phyloP scores from a whole-genome alignment of 2,888 invertebrate genomes.

The Bellardia bayeri region DNA sequence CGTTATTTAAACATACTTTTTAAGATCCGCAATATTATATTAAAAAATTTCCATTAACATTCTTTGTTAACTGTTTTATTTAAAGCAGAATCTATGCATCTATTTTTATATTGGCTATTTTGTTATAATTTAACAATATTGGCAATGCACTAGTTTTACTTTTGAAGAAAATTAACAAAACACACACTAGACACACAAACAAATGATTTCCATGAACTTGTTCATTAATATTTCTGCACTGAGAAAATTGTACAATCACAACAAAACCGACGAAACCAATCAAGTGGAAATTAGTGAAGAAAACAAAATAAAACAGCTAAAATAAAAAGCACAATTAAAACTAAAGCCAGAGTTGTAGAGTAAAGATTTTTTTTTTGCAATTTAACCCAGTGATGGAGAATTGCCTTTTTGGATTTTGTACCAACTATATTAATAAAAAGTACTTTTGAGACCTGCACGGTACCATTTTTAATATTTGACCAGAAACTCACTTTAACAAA shows the following conservation, averaged over 20 bases:
- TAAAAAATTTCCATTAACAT: constrained; percentile 4
- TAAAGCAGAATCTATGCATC: neutral
- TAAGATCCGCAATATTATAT: too few species aligned
- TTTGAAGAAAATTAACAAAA: neutral
- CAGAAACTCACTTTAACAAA: too few species aligned
- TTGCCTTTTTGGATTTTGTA: too few species aligned
- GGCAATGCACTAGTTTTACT: constrained; percentile 34
- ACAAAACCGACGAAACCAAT: constrained; percentile 19
- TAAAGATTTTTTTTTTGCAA: neutral
- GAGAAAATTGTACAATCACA: constrained; percentile 33
- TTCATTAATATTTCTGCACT: neutral
- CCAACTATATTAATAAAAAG: too few species aligned
- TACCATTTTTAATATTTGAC: too few species aligned
- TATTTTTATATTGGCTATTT: neutral
- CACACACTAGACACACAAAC: constrained; percentile 7
- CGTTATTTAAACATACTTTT: too few species aligned
- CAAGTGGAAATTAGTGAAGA: constrained; percentile 38
- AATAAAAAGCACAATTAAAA: neutral
- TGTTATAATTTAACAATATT: constrained; percentile 16
- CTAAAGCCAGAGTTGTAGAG: neutral
- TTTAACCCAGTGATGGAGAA: constrained; percentile 21
- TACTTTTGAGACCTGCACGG: too few species aligned
- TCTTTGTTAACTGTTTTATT: constrained; percentile 5
- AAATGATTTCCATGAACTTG: constrained; percentile 34
- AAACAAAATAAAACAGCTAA: neutral